These are phyloP conservation scores for Rhorus exstirpatorius DNA, from an alignment of 2,888 invertebrate species.

Conservation along the genomic window DNA sequence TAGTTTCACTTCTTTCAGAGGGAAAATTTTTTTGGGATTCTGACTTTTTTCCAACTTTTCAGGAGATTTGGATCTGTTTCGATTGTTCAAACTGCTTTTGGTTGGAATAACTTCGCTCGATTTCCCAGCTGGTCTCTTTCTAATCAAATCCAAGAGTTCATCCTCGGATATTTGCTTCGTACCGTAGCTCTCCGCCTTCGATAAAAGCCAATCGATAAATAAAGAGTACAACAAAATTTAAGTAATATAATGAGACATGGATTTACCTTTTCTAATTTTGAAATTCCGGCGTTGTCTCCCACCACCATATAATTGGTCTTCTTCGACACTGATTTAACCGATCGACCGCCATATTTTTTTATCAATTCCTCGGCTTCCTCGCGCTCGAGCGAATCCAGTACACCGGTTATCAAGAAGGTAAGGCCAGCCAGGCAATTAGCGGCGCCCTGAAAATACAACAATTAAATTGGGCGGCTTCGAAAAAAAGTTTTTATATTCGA, in stretches of 20 bases:
- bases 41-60: slow-evolving; percentile 39
- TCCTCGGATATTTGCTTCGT: slow-evolving; percentile 94
- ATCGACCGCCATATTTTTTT: slow-evolving; percentile 93
- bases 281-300: slow-evolving; percentile 95
- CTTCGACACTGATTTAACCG: slow-evolving; percentile 91
- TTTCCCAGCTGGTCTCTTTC: slow-evolving; percentile 87
- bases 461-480: background rate
- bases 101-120: slow-evolving; percentile 65
- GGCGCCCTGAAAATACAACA: slow-evolving; percentile 87
- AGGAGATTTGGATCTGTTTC: slow-evolving; percentile 52
- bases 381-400: slow-evolving; percentile 94
- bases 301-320: slow-evolving; percentile 94
- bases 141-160: slow-evolving; percentile 92
- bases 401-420: slow-evolving; percentile 93
- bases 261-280: slow-evolving; percentile 91
- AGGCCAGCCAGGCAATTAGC: slow-evolving; percentile 91
- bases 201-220: slow-evolving; percentile 1
- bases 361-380: slow-evolving; percentile 92
- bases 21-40: slow-evolving; percentile 45
- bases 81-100: slow-evolving; percentile 32
- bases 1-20: slow-evolving; percentile 49
- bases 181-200: slow-evolving; percentile 88
- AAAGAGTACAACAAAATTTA: slow-evolving; percentile 15
- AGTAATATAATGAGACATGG: background rate
- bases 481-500: slow-evolving; percentile 79